A percentile compares a stretch with the other conserved stretches of the same genome.
Evolutionary conservation across 2,113 vertebrate genomes (phyloP).

Genomic region (Tauraco erythrolophus): DNA sequence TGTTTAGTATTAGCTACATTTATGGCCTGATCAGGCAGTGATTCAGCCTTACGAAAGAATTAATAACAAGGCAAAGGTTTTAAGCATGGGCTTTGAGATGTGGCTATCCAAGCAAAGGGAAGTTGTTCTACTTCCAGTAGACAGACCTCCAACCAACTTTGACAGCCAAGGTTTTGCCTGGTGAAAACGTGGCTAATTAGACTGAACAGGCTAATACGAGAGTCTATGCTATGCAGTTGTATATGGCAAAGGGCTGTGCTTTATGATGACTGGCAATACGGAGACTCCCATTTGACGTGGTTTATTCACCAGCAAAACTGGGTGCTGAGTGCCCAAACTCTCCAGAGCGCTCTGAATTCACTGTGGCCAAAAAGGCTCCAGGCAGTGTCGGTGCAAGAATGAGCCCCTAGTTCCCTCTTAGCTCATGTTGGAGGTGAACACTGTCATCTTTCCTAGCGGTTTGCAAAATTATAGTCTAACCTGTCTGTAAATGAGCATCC

Average conservation of each 20-base stretch:
- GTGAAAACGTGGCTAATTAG: rapidly evolving
- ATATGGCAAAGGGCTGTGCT: background rate
- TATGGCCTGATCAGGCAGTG: background rate
- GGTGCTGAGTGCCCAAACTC: background rate
- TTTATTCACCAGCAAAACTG: background rate
- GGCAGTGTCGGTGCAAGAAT: background rate
- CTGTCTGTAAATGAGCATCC: background rate
- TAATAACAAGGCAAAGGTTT: background rate
- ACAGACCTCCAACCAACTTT: background rate
- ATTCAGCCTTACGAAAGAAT: background rate
- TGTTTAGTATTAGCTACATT: background rate
- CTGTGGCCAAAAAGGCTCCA: background rate
- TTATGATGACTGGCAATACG: rapidly evolving
- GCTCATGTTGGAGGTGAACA: background rate
- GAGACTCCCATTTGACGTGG: rapidly evolving
- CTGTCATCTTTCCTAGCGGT: background rate
- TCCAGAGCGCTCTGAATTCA: background rate
- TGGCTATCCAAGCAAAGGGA: rapidly evolving
- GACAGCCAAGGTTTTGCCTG: background rate
- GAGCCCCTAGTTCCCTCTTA: background rate
- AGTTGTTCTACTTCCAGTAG: background rate
- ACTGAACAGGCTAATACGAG: rapidly evolving
- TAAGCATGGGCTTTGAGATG: background rate
- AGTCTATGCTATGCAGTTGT: too few species aligned
- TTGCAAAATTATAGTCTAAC: background rate